Base-by-base conservation (phyloP, 1,140 invertebrate genomes). In the Eriosoma lanigerum region DNA sequence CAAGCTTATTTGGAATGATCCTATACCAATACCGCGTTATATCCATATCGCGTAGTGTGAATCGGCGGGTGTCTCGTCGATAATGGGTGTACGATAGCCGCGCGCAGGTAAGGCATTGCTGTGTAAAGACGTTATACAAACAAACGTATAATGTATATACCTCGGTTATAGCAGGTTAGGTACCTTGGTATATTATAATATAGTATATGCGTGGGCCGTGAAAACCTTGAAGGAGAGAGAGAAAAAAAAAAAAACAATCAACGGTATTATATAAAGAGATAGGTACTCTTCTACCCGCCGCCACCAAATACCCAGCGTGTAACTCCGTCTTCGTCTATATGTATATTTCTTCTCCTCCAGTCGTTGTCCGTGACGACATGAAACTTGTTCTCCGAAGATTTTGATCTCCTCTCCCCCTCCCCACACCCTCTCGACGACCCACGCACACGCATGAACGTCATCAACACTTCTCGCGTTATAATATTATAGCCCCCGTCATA, bases 331-430 rank as follows among this genome's bases (percentile, higher is more conserved):
- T 46, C 64, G n/a, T 44, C n/a, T 13, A 66, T 38, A 68, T 19
- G 9, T n/a, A 56, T 60, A 26, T 60, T 60, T 60, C 24, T 60
- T 26, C 15, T 60, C 26, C 13, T 60, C 15, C 15, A 13, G n/a
- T n/a, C 24, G 24, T 26, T 9, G 44, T 70, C n/a, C 44, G 29
- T 19, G 44, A 54, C 38, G n/a, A 38, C 19, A 48, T n/a, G 44
- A 76, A 73, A 58, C 73, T 21, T 15, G 73, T 76, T 76, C 29
- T 58, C 21, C 73, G 73, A n/a, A 3, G 66, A 68, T 68, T 46
- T 68, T 24, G 21, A 1, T 56, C 10, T 68, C n/a, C 24, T n/a
- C 26, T 26, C 10, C 24, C 5, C 46, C 17, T 19, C 46, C 21
- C 48, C 15, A 17, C n/a, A 17, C 19, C 66, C 38, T 17, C 12